Conservation (phyloP, 2,888 invertebrate species). For the Meliscaeva auricollis region DNA sequence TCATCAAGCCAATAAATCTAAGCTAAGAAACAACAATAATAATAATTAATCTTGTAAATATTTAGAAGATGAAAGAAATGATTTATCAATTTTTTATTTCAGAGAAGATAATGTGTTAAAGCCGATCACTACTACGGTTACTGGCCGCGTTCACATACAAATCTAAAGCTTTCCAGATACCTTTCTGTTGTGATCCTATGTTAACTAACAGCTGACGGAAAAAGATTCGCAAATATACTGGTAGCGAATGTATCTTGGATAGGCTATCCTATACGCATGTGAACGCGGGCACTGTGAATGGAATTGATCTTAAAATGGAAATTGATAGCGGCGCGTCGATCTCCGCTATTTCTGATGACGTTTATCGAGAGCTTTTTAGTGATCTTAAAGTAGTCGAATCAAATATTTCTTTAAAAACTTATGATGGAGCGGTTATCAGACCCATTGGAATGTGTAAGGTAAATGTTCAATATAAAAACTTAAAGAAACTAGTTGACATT, state of each 20-base stretch:
- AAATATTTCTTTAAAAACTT: slow-evolving; percentile 29
- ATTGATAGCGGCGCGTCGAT: slow-evolving; percentile 70
- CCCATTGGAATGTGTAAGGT: slow-evolving; percentile 44
- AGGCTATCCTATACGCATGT: no score
- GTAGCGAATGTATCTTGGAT: no score
- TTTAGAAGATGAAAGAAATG: slow-evolving; percentile 33
- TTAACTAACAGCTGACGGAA: no score
- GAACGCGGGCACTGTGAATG: no score
- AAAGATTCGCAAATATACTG: no score
- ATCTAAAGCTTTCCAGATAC: no score
- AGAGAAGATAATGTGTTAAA: slow-evolving; percentile 8
- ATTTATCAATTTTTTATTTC: slow-evolving; percentile 31
- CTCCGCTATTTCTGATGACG: slow-evolving; percentile 58
- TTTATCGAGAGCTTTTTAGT: slow-evolving; percentile 44
- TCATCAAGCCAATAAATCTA: slow-evolving; percentile 18
- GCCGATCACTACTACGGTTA: slow-evolving; percentile 19
- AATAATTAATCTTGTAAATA: slow-evolving; percentile 23
- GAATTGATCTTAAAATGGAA: slow-evolving; percentile 60
- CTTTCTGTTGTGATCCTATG: no score
- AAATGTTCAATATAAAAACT: slow-evolving; percentile 42
- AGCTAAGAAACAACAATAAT: slow-evolving; percentile 9
- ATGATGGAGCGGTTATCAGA: slow-evolving; percentile 38
- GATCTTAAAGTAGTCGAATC: not conserved
- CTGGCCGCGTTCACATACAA: no score
- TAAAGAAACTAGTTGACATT: slow-evolving; percentile 32